Percentiles rank a stretch among this genome's conserved stretches.
phyloP scores from a whole-genome alignment of 1,140 invertebrate species.

The Capitella teleta region DNA sequence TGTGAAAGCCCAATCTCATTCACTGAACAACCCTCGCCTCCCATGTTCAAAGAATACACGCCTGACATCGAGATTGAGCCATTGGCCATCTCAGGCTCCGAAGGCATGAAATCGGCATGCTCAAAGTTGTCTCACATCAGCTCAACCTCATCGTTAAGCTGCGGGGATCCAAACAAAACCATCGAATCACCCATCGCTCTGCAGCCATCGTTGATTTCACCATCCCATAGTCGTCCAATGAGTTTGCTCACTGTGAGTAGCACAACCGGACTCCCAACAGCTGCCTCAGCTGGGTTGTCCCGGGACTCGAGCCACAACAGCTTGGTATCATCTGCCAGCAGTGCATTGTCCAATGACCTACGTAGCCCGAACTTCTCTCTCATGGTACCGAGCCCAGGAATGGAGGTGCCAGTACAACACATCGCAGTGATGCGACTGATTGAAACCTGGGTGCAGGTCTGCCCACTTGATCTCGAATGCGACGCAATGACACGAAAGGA shows the following conservation, averaged over 20 bases:
- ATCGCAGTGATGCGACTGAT: conserved; percentile 31
- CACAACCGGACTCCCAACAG: neutral
- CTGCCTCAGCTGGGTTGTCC: neutral
- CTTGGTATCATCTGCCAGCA: neutral
- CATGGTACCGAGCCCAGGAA: conserved; percentile 5
- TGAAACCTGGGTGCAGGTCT: conserved; percentile 33
- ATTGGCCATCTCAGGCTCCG: too few relatives aligned
- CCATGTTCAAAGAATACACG: too few relatives aligned
- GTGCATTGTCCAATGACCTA: conserved; percentile 4
- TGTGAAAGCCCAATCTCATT: conserved; percentile 25
- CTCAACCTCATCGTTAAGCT: neutral
- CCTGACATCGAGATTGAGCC: too few relatives aligned
- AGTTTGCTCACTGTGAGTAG: neutral
- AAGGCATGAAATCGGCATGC: too few relatives aligned
- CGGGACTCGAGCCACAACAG: neutral
- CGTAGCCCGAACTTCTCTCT: conserved; percentile 9
- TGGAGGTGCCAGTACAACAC: conserved; percentile 31
- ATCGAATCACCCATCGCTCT: neutral
- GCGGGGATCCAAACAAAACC: neutral
- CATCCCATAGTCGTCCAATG: neutral
- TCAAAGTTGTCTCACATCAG: conserved; percentile 5
- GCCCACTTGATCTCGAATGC: conserved; percentile 30
- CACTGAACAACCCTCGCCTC: too few relatives aligned
- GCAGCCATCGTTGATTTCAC: neutral
- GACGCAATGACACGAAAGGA: conserved; percentile 28